These are phyloP conservation scores for Heliconius sara DNA, from an alignment of 2,888 invertebrate genomes.

Conservation along the genomic window DNA sequence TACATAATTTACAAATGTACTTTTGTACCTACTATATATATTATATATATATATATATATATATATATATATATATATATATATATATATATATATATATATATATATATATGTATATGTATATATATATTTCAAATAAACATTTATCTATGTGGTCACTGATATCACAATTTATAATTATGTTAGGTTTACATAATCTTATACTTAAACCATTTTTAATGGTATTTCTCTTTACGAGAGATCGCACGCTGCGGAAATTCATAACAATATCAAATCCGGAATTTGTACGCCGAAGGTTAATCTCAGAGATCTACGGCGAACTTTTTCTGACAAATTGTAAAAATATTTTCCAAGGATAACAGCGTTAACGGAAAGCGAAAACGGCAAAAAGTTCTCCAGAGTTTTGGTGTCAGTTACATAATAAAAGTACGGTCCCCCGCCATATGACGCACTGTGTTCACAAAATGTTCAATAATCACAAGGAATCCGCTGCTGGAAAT, in stretches of 20 bases:
- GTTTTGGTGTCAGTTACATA: conserved; percentile 41
- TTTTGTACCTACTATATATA: neutral
- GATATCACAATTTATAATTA: neutral
- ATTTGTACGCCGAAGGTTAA: conserved; percentile 48
- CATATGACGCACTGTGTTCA: conserved; percentile 29
- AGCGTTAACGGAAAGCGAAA: conserved; percentile 38
- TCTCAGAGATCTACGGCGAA: conserved; percentile 44
- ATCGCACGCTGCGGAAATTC: conserved; percentile 47
- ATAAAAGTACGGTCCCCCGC: conserved; percentile 41
- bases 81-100: no score
- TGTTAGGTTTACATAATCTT: neutral
- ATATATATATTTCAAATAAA: neutral
- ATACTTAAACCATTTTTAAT: conserved; percentile 54
- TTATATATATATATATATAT: neutral
- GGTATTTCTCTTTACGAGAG: conserved; percentile 53
- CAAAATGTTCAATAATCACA: conserved; percentile 22
- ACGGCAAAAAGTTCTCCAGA: conserved; percentile 27
- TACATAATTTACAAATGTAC: neutral
- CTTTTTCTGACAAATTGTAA: conserved; percentile 51
- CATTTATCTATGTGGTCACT: neutral
- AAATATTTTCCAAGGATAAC: conserved; percentile 48
- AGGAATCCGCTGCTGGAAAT: neutral
- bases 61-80: neutral
- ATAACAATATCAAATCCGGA: conserved; percentile 51
- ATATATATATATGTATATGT: no score